Evolutionary conservation across 1,140 invertebrate species (phyloP), one percentile per base, ranked within the genome.

Genomic region (Cepaea nemoralis): DNA sequence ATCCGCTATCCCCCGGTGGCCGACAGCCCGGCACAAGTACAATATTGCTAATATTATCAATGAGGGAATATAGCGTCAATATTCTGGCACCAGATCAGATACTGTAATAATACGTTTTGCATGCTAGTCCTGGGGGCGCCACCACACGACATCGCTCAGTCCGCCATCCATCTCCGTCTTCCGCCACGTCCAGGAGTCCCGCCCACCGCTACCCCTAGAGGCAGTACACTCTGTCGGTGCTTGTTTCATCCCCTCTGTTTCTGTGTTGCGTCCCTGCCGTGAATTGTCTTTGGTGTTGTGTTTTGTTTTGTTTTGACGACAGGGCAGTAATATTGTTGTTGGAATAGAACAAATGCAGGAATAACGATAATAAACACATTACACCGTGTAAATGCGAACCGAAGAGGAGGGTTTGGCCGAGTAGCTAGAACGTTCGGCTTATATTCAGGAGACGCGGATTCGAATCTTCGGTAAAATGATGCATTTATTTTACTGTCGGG

Each of bases 91-190:
- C 40, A 33, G 71, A 74, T 74, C 71, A 74, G 40, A 48, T 74
- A 74, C 2, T 22, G 37, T 74, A 48, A 48, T 74, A 74, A 74
- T 74, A 74, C 71, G 42, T 74, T 74, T 48, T 74, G 71, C 71
- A 74, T 74, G 71, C 71, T 31, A 74, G 71, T 45, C 71, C 19
- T 33, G 22, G 16, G 19, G 71, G 71, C n/a, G 71, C 71, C 71
- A 27, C 22, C 71, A 45, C 40, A 74, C 71, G 71, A 74, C 71
- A 48, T 3, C 35, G 69, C 37, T 74, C 71, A 14, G 42, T 6
- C 71, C 42, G 22, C 19, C 71, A 70, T 70, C 71, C 71, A 74
- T 74, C 71, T 42, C 6, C 71, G 37, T 33, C 71, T 48, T 33
- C 31, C 42, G 39, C 31, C 24, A 50, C 71, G 19, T 48, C 12